These are phyloP conservation scores for Mactromeris polynyma DNA, from an alignment of 2,888 invertebrate species.

Conservation along the genomic window DNA sequence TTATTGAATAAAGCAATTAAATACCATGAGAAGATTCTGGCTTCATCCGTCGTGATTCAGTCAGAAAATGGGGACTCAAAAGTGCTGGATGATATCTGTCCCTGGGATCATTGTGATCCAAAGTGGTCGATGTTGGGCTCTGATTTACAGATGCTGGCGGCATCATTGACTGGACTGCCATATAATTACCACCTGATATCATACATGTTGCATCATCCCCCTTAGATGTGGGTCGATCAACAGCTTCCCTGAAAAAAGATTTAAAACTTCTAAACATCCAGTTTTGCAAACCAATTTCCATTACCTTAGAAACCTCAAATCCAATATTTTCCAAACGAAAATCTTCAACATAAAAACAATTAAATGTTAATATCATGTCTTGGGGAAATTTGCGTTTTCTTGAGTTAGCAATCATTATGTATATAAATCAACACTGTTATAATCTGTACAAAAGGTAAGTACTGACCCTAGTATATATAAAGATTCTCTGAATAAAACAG, in stretches of 20 bases:
- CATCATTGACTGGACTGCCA: conserved; percentile 75
- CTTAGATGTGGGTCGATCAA: conserved; percentile 59
- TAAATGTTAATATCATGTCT: no score
- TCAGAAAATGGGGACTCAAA: conserved; percentile 69
- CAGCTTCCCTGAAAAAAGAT: conserved; percentile 65
- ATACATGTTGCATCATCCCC: conserved; percentile 68
- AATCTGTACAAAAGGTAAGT: no score
- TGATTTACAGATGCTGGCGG: conserved; percentile 63
- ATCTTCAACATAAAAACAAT: no score
- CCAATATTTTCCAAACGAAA: no score
- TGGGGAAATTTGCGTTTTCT: no score
- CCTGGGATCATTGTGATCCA: conserved; percentile 68
- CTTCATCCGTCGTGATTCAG: conserved; percentile 68
- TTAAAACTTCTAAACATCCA: neutral
- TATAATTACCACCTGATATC: conserved; percentile 71
- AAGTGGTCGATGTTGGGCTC: conserved; percentile 80
- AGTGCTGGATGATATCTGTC: conserved; percentile 68
- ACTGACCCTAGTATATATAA: no score
- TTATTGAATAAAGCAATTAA: neutral
- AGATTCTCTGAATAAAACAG: no score
- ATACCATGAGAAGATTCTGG: conserved; percentile 56
- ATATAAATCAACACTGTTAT: no score
- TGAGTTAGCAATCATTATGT: no score
- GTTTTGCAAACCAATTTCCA: no score
- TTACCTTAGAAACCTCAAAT: no score